phyloP scores from a whole-genome alignment of 2,888 invertebrate species.

The Marronus borbonicus region DNA sequence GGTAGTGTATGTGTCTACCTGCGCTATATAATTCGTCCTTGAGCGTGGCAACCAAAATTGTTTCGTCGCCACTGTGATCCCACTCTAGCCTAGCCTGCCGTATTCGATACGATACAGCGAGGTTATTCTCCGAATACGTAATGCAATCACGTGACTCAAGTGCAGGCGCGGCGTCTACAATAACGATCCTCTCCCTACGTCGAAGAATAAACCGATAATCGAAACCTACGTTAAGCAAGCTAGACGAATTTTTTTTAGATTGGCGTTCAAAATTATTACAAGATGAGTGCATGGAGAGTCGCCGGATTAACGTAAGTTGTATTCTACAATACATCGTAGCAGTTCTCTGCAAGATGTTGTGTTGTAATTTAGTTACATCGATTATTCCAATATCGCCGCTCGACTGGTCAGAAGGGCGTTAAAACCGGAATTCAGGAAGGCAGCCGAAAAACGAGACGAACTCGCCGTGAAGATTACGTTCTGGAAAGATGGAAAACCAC shows the following conservation, averaged over 20 bases:
- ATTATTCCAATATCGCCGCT: constrained; percentile 62
- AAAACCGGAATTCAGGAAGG: constrained; percentile 57
- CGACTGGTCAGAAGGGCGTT: constrained; percentile 59
- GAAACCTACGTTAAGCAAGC: constrained; percentile 1
- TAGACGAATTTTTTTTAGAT: constrained; percentile 20
- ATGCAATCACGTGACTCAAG: constrained; percentile 42
- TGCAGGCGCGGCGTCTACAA: constrained; percentile 33
- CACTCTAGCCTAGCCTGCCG: constrained; percentile 2
- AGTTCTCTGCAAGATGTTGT: constrained; percentile 38
- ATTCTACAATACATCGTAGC: constrained; percentile 21
- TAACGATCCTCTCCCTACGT: constrained; percentile 31
- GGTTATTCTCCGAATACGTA: constrained; percentile 32
- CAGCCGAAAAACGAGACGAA: constrained; percentile 54
- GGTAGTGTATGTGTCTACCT: constrained; percentile 8
- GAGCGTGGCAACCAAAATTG: constrained; percentile 40
- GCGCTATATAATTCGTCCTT: constrained; percentile 23
- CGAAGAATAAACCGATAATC: constrained; percentile 11
- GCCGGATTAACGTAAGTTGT: constrained; percentile 55
- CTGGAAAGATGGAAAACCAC: constrained; percentile 55
- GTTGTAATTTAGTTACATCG: constrained; percentile 58
- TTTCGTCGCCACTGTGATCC: constrained; percentile 31
- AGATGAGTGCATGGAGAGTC: constrained; percentile 52
- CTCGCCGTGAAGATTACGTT: constrained; percentile 57
- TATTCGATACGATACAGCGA: constrained; percentile 3
- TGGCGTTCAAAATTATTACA: constrained; percentile 29